These are phyloP conservation scores for Dromococcyx pavoninus DNA, from an alignment of 2,797 vertebrate genomes.

Conservation along the genomic window DNA sequence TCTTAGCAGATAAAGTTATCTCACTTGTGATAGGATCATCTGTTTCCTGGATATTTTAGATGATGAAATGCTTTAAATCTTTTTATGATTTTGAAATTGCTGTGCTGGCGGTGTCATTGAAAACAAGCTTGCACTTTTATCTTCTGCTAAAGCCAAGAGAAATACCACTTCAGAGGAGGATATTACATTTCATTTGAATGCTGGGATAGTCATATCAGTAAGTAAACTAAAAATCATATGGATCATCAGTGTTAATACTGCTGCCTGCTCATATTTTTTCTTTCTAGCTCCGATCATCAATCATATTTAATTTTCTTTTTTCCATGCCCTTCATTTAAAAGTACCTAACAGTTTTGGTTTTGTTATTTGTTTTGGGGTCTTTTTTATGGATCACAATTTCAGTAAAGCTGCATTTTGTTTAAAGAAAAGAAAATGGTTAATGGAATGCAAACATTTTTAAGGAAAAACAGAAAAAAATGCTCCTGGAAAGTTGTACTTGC, in stretches of 20 bases:
- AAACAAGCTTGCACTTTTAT: constrained; percentile 16
- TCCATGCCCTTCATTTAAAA: neutral
- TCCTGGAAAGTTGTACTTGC: neutral
- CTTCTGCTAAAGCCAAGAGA: constrained; percentile 8
- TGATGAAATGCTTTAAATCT: neutral
- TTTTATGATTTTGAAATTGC: neutral
- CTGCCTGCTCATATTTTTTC: neutral
- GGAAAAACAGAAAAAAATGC: neutral
- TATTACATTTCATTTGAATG: neutral
- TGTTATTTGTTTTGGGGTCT: too few relatives aligned
- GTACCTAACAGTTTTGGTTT: neutral
- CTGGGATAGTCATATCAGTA: neutral
- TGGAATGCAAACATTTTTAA: neutral
- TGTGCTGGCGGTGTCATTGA: neutral
- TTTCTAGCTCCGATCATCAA: neutral
- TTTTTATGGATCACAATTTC: neutral
- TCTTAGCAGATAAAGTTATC: neutral
- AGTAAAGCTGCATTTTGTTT: neutral
- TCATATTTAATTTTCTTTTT: neutral
- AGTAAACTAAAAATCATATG: neutral
- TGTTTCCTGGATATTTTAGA: neutral
- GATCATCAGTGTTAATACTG: neutral
- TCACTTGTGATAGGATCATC: neutral
- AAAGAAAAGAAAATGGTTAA: neutral
- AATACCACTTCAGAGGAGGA: neutral